Conservation (phyloP, 1,140 invertebrate genomes). For the Mylabris phalerata region DNA sequence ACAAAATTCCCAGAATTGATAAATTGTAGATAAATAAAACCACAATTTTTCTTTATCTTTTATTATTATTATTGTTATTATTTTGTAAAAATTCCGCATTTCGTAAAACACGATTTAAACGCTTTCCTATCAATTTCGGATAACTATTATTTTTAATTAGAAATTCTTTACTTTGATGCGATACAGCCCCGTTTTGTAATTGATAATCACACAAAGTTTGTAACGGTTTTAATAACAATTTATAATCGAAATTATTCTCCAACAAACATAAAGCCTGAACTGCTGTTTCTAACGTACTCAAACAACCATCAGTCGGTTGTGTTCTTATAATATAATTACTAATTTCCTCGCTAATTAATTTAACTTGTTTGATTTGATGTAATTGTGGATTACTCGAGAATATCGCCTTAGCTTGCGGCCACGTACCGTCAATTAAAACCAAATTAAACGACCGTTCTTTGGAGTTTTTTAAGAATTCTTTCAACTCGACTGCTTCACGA, state of each 20-base stretch:
- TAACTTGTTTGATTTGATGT: constrained; percentile 63
- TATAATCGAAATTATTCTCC: constrained; percentile 61
- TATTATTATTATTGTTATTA: too few species aligned
- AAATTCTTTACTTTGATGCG: constrained; percentile 89
- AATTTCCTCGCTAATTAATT: constrained; percentile 59
- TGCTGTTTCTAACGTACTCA: constrained; percentile 87
- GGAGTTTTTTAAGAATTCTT: constrained; percentile 35
- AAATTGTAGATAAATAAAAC: too few species aligned
- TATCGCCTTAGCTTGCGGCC: constrained; percentile 87
- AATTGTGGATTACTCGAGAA: constrained; percentile 66
- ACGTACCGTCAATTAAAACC: constrained; percentile 86
- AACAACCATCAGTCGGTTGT: constrained; percentile 83
- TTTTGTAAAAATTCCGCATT: too few species aligned
- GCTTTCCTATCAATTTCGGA: constrained; percentile 73
- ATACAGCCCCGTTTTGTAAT: constrained; percentile 82
- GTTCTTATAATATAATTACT: constrained; percentile 90
- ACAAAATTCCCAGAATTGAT: neutral
- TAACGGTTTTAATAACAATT: constrained; percentile 67
- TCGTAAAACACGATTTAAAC: constrained; percentile 53
- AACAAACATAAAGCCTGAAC: constrained; percentile 73
- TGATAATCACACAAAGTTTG: constrained; percentile 79
- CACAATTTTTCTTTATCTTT: too few species aligned
- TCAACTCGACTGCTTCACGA: constrained; percentile 59
- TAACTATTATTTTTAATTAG: constrained; percentile 78
- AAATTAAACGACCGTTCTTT: constrained; percentile 57